phyloP scores from a whole-genome alignment of 2,113 vertebrate genomes.

The Ovis canadensis region DNA sequence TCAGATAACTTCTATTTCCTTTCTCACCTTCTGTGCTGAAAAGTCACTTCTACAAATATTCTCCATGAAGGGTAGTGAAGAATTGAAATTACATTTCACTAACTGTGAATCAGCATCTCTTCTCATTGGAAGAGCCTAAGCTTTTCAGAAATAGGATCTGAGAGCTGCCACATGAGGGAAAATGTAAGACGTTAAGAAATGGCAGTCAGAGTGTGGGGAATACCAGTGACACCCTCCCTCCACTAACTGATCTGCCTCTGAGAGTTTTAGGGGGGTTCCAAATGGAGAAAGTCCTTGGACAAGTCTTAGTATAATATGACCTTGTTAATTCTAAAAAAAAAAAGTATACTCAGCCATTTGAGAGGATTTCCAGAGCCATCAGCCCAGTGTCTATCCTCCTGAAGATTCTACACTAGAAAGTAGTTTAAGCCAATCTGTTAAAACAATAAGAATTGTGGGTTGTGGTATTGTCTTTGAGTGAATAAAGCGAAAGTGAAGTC shows the following conservation, averaged over 20 bases:
- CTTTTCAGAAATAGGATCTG: not conserved
- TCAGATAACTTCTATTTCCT: constrained; percentile 18
- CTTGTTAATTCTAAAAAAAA: not conserved
- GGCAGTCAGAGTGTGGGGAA: not conserved
- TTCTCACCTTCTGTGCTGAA: constrained; percentile 43
- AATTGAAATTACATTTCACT: constrained; percentile 53
- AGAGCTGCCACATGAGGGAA: not conserved
- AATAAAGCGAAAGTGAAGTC: not conserved
- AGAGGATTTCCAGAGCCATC: not conserved
- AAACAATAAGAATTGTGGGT: not conserved
- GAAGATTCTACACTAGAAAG: not conserved
- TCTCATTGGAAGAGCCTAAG: not conserved
- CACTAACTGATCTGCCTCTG: not conserved
- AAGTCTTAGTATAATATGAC: not conserved
- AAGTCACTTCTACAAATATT: constrained; percentile 52
- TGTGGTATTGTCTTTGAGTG: not conserved
- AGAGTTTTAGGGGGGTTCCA: not conserved
- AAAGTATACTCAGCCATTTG: not conserved
- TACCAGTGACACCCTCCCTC: not conserved
- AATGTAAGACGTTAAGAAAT: not conserved
- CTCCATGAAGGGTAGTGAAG: not conserved
- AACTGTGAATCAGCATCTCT: constrained; percentile 30
- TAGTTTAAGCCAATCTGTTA: not conserved
- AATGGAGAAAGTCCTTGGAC: not conserved
- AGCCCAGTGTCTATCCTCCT: not conserved